These are phyloP conservation scores for Cynaeus angustus DNA, from an alignment of 2,888 invertebrate species.

Conservation along the genomic window DNA sequence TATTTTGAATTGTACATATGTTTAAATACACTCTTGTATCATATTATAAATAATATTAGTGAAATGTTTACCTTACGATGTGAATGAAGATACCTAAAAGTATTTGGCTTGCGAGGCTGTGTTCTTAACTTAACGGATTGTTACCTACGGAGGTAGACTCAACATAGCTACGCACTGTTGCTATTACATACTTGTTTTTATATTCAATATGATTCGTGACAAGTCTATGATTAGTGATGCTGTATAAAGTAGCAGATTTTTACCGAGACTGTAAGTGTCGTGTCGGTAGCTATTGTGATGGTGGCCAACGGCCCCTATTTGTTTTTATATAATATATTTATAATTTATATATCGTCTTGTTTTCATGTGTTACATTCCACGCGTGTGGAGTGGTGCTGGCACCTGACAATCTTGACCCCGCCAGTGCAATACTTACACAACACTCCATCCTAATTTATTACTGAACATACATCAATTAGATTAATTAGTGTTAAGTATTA, in stretches of 20 bases:
- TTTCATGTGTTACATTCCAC: conserved; percentile 68
- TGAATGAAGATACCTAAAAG: conserved; percentile 72
- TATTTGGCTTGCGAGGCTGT: conserved; percentile 78
- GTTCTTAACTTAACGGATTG: conserved; percentile 72
- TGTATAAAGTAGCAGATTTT: conserved; percentile 68
- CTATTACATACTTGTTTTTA: conserved; percentile 59
- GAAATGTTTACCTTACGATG: conserved; percentile 58
- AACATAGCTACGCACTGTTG: conserved; percentile 69
- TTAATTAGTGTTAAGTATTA: conserved; percentile 69
- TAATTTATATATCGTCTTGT: conserved; percentile 71
- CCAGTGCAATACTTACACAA: conserved; percentile 71
- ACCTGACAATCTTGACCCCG: conserved; percentile 69
- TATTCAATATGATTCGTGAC: conserved; percentile 54
- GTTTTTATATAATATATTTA: conserved; percentile 70
- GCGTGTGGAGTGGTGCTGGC: conserved; percentile 69
- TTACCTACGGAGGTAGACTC: conserved; percentile 66
- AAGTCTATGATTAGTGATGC: conserved; percentile 65
- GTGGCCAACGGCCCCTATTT: conserved; percentile 65
- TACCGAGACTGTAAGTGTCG: conserved; percentile 68
- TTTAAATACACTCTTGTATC: conserved; percentile 65
- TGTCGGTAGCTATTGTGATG: conserved; percentile 71
- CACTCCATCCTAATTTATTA: conserved; percentile 69
- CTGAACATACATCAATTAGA: conserved; percentile 66
- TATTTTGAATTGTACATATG: conserved; percentile 68
- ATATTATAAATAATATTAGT: conserved; percentile 62